A percentile compares a stretch with the other conserved stretches of the same genome.
Conservation (phyloP, 2,888 invertebrate species). For the Merodon equestris region DNA sequence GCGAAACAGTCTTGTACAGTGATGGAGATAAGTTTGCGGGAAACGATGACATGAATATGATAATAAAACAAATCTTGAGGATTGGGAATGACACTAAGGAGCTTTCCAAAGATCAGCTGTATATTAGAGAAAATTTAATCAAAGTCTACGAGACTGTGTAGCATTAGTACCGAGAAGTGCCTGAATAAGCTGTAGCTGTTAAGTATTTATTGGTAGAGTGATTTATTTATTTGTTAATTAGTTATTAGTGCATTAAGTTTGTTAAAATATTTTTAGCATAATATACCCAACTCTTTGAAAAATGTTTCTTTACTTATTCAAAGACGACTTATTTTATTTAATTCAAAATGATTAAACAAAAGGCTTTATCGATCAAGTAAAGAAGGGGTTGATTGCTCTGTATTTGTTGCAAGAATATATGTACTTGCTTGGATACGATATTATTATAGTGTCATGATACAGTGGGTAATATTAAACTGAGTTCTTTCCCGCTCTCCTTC, state of each 20-base stretch:
- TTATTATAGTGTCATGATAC: too few species aligned
- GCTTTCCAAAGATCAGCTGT: conserved; percentile 21
- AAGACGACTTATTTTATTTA: not conserved
- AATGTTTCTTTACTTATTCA: not conserved
- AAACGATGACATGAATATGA: conserved; percentile 46
- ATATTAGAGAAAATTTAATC: conserved; percentile 44
- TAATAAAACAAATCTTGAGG: not conserved
- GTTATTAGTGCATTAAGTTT: conserved; percentile 31
- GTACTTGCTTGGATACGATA: too few species aligned
- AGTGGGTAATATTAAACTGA: too few species aligned
- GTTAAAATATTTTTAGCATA: conserved; percentile 3
- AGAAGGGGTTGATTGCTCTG: too few species aligned
- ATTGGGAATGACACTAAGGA: conserved; percentile 1
- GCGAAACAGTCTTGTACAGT: not conserved
- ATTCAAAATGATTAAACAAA: too few species aligned
- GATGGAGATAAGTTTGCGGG: conserved; percentile 42
- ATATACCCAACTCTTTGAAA: not conserved
- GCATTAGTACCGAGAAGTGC: conserved; percentile 15
- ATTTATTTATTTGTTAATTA: conserved; percentile 56
- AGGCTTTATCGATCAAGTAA: too few species aligned
- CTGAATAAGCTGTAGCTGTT: conserved; percentile 20
- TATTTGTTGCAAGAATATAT: too few species aligned
- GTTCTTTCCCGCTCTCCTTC: too few species aligned
- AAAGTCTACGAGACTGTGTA: conserved; percentile 57
- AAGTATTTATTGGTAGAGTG: conserved; percentile 36